Base-by-base conservation (phyloP, 2,888 invertebrate genomes). In the Drosophila longiperda region DNA sequence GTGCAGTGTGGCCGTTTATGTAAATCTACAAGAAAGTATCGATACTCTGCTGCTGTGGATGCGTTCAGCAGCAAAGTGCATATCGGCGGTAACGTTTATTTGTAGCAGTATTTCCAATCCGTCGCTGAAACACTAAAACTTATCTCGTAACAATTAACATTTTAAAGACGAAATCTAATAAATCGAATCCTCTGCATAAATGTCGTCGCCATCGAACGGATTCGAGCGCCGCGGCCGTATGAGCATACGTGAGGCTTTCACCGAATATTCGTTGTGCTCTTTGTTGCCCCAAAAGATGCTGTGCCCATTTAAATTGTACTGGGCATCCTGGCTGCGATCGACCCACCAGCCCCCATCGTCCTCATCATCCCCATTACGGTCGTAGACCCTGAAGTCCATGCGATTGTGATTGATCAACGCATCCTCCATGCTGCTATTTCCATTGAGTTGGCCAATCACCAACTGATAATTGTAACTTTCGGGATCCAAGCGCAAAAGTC, bases 261-360 rank as follows among this genome's bases (percentile, higher is more conserved):
- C 85, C 1, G 94, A 94, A 87, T 94, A 94, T 86, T 94, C 94
- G 58, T 93, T 63, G 68, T 64, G 92, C 95, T 95, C 94, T 72
- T 93, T 93, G 75, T 93, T 93, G 75, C 95, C 94, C 95, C 95
- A 95, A 76, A 94, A 93, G 53, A 95, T 93, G 69, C 94, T 93
- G 79, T 94, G 94, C 17, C 73, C 88, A 66, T 84, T 84, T 50
- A 84, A 75, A 73, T 84, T 84, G 32, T 68, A 72, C 20, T 66
- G 20, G 26, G 29, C 53, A 38, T 64, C 94, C 93, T 94, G 65
- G 40, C 88, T 85, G 20, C 40, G 66, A 83, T 94, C 94, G 82
- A 94, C 94, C 95, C 95, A 95, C 95, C 95, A 95, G 17, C 95
- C 95, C 12, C 95, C 95, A 20, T 92, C 91, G 0, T 94, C 93